phyloP scores from a whole-genome alignment of 1,140 invertebrate species.

The Dendroctonus ponderosae region DNA sequence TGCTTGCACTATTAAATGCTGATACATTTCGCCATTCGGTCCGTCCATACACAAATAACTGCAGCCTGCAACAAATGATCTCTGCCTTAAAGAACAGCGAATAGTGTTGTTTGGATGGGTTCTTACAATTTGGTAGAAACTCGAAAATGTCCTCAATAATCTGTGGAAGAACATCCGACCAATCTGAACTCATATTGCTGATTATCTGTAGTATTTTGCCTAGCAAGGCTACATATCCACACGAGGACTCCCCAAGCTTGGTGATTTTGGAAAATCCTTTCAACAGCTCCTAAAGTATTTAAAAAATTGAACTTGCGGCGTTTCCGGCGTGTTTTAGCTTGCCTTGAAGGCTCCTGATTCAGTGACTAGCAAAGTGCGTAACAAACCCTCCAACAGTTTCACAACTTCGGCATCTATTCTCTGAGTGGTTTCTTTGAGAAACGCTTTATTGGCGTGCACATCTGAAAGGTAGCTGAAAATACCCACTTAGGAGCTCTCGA shows the following conservation, averaged over 20 bases:
- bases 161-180: constrained; percentile 1
- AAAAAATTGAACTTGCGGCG: neutral
- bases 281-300: neutral
- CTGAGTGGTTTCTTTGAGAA: neutral
- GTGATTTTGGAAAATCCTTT: neutral
- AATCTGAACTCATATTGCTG: constrained; percentile 8
- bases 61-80: constrained; percentile 1
- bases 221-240: constrained; percentile 11
- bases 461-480: no score
- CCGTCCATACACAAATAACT: constrained; percentile 3
- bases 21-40: constrained; percentile 2
- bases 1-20: constrained; percentile 12
- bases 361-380: neutral
- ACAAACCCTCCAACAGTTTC: neutral
- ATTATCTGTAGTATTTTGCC: constrained; percentile 6
- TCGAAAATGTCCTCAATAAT: constrained; percentile 5
- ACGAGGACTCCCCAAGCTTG: neutral
- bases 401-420: neutral
- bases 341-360: constrained; percentile 7
- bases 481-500: no score
- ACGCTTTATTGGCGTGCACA: no score
- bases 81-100: neutral
- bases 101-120: neutral
- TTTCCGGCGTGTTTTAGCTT: neutral
- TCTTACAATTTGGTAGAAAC: constrained; percentile 9